Evolutionary conservation across 2,797 vertebrate genomes (phyloP).

Genomic region (Antrozous pallidus): DNA sequence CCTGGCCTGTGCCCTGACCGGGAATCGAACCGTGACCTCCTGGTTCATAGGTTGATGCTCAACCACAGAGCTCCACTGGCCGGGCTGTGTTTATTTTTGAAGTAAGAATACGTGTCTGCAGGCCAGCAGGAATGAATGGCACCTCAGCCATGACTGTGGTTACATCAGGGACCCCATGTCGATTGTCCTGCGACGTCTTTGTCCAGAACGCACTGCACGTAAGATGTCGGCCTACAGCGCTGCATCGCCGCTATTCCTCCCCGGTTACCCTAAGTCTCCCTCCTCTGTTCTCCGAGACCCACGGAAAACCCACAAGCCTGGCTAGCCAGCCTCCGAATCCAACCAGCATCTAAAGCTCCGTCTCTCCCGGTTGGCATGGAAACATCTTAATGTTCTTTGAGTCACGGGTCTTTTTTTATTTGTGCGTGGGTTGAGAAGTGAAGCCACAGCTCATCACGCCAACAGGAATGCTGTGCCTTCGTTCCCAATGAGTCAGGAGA

Average conservation of each 20-base stretch:
- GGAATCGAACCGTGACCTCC: no score
- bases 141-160: constrained; percentile 15
- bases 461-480: neutral
- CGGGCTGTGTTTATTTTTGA: neutral
- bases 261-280: neutral
- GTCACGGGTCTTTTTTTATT: neutral
- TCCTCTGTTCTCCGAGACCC: neutral
- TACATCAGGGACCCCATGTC: neutral
- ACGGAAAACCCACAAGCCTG: neutral
- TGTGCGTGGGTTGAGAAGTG: neutral
- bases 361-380: neutral
- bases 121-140: neutral
- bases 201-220: neutral
- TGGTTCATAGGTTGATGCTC: neutral
- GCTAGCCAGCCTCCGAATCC: neutral
- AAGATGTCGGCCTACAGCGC: neutral
- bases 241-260: neutral
- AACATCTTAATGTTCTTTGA: neutral
- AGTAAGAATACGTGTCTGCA: neutral
- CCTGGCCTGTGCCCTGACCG: no score
- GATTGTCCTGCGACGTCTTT: neutral
- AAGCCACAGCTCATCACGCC: neutral
- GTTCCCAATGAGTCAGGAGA: neutral
- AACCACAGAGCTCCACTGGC: neutral
- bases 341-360: neutral